A percentile compares a stretch with the other conserved stretches of the same genome.
Evolutionary conservation across 1,140 invertebrate species (phyloP).

Genomic region (Papilio machaon): DNA sequence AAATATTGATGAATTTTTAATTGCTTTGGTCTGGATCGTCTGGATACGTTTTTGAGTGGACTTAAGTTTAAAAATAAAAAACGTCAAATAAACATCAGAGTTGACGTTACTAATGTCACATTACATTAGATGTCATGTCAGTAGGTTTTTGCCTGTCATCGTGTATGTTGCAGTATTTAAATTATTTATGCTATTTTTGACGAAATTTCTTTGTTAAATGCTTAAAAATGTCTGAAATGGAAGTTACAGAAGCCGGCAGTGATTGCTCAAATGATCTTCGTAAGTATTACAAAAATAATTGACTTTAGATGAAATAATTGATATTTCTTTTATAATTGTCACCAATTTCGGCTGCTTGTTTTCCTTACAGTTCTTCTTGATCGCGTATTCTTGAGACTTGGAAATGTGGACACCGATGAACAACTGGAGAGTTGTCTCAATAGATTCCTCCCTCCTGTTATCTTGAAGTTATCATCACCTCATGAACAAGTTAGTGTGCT

Average conservation of each 20-base stretch:
- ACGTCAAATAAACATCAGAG: conserved; percentile 12
- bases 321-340: not conserved
- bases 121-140: not conserved
- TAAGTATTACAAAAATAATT: conserved; percentile 49
- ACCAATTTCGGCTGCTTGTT: conserved; percentile 45
- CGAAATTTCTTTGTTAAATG: conserved; percentile 39
- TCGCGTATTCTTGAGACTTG: conserved; percentile 93
- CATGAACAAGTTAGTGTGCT: conserved; percentile 88
- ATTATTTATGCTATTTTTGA: conserved; percentile 10
- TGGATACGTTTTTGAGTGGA: not conserved
- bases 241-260: conserved; percentile 66
- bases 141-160: conserved; percentile 29
- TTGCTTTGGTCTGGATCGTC: not conserved
- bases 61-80: conserved; percentile 16
- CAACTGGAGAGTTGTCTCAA: conserved; percentile 91
- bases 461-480: conserved; percentile 93
- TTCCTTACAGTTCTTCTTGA: conserved; percentile 89
- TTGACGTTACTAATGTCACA: not conserved
- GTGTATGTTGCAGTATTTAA: conserved; percentile 29
- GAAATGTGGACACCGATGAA: conserved; percentile 93
- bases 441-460: conserved; percentile 94
- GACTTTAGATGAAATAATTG: not conserved
- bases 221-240: conserved; percentile 75
- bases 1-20: not conserved
- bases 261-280: conserved; percentile 76